A percentile compares a stretch with the other conserved stretches of the same genome.
phyloP scores from a whole-genome alignment of 1,140 invertebrate genomes.

The Polypedilum pembai region DNA sequence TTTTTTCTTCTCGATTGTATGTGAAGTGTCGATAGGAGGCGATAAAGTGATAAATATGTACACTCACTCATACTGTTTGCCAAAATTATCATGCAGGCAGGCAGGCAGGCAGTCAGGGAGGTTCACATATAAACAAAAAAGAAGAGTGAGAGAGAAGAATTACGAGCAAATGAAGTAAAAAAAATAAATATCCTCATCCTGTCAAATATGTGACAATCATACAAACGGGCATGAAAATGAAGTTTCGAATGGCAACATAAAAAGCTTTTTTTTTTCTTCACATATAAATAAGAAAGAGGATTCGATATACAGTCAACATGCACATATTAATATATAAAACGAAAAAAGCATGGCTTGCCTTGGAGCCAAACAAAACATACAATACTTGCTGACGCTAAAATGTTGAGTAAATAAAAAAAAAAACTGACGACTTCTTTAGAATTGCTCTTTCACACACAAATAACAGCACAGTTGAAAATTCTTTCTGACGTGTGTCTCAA shows the following conservation, averaged over 20 bases:
- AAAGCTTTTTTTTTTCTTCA: not conserved
- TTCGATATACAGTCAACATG: not conserved
- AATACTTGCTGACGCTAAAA: not conserved
- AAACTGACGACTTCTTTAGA: not conserved
- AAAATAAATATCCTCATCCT: constrained; percentile 28
- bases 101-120: too few species aligned
- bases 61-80: not conserved
- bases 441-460: not conserved
- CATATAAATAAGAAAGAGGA: not conserved
- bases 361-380: not conserved
- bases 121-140: too few species aligned
- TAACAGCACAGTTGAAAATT: not conserved
- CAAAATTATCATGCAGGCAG: too few species aligned
- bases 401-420: not conserved
- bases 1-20: not conserved
- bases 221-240: constrained; percentile 27
- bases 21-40: constrained; percentile 6
- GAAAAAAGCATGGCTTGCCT: not conserved
- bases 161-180: constrained; percentile 29
- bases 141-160: not conserved
- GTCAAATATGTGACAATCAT: constrained; percentile 27
- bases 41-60: constrained; percentile 13
- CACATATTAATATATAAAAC: too few species aligned
- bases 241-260: constrained; percentile 9
- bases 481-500: not conserved